Evolutionary conservation across 2,113 vertebrate genomes (phyloP).

Genomic region (human): GRCh38 chr14:22187501-22188000

Average conservation of each 20-base stretch:
- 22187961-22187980: not conserved
- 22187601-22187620: not conserved
- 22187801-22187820: not conserved
- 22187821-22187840: not conserved
- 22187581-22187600: not conserved
- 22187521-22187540: not conserved
- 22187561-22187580: not conserved
- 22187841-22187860: not conserved
- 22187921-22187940: not conserved
- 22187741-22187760: not conserved
- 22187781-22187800: not conserved
- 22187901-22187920: not conserved
- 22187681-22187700: not conserved
- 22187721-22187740: not conserved
- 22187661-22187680: not conserved
- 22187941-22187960: not conserved
- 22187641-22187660: not conserved
- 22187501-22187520: not conserved
- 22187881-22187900: not conserved
- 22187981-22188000: not conserved
- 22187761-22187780: not conserved
- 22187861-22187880: not conserved
- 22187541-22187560: not conserved
- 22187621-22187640: too few relatives aligned
- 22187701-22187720: not conserved